phyloP scores from a whole-genome alignment of 2,888 invertebrate genomes.

The Therioaphis trifolii region DNA sequence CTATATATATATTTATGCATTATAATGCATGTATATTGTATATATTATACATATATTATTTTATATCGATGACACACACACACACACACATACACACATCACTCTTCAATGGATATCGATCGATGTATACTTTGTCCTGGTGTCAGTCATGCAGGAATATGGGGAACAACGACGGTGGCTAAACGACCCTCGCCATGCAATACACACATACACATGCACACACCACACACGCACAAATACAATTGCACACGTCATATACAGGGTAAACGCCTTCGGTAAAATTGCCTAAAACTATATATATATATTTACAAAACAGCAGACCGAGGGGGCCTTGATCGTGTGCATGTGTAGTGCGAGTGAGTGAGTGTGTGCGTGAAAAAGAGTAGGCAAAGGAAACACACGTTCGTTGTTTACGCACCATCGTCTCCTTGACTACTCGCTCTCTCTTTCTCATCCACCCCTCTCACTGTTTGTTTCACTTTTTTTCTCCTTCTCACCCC shows the following conservation, averaged over 20 bases:
- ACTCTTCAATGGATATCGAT: background rate
- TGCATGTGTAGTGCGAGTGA: background rate
- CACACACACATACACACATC: background rate
- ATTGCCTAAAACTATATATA: background rate
- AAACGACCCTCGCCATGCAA: background rate
- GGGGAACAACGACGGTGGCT: background rate
- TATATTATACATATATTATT: background rate
- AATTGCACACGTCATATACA: background rate
- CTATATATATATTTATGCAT: too few relatives aligned
- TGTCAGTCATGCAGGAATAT: background rate
- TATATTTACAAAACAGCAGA: background rate
- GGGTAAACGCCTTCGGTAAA: background rate
- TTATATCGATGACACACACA: background rate
- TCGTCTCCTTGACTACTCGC: constrained; percentile 39
- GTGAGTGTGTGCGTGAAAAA: background rate
- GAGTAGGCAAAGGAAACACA: constrained; percentile 20
- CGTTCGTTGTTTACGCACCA: constrained; percentile 37
- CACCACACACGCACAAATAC: background rate
- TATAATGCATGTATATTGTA: too few relatives aligned
- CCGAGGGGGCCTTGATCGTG: constrained; percentile 12
- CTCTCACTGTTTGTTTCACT: background rate
- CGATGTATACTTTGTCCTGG: background rate
- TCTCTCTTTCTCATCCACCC: background rate
- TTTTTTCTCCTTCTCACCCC: background rate
- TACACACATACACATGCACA: background rate